These are phyloP conservation scores for Hydrotaea diabolus DNA, from an alignment of 2,888 invertebrate species.

Conservation along the genomic window DNA sequence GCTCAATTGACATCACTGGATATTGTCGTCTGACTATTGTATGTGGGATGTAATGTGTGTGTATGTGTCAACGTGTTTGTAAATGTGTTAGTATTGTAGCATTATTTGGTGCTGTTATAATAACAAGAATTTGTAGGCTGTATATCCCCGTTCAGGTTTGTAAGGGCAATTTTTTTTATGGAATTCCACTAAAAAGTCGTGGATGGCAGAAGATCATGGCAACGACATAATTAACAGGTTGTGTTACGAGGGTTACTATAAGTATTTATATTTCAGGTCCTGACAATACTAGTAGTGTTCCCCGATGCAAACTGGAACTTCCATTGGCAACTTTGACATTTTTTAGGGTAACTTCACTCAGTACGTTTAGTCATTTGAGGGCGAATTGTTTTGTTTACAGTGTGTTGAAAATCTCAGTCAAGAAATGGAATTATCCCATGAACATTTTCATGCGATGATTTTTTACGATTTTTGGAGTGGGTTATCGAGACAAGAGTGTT, in stretches of 20 bases:
- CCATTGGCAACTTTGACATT: too few species aligned
- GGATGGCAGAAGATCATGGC: conserved; percentile 33
- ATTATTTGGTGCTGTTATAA: conserved; percentile 8
- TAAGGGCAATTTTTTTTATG: not conserved
- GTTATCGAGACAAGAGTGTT: too few species aligned
- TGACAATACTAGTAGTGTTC: too few species aligned
- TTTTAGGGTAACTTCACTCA: too few species aligned
- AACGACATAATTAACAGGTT: conserved; percentile 34
- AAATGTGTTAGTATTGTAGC: conserved; percentile 24
- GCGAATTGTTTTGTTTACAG: too few species aligned
- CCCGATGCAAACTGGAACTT: too few species aligned
- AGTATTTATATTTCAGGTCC: too few species aligned
- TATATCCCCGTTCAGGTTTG: conserved; percentile 20
- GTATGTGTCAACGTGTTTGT: not conserved
- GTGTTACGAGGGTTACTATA: not conserved
- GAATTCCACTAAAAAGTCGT: not conserved
- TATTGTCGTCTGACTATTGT: not conserved
- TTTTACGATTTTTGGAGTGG: too few species aligned
- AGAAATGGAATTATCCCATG: too few species aligned
- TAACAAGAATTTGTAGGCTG: conserved; percentile 8
- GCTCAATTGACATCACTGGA: conserved; percentile 25
- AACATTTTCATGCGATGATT: too few species aligned
- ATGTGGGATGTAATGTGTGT: not conserved
- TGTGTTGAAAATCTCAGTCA: too few species aligned
- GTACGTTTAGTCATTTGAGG: too few species aligned